Percentiles rank a stretch among this genome's conserved stretches.
Conservation (phyloP, 1,140 invertebrate species). For the Eueides isabella region DNA sequence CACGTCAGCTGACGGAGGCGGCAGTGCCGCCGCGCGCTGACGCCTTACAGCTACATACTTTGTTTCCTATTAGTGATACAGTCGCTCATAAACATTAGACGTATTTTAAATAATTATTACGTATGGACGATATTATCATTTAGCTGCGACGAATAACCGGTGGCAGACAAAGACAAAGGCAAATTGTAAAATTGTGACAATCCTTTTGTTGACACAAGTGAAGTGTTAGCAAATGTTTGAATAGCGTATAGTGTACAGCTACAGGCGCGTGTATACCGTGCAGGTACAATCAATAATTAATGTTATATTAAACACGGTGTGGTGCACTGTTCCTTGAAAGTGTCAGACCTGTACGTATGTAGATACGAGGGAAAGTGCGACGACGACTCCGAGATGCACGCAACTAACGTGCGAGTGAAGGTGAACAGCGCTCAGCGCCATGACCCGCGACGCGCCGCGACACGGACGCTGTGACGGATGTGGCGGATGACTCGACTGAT, state of each 20-base stretch:
- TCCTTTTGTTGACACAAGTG: not conserved
- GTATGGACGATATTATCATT: not conserved
- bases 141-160: not conserved
- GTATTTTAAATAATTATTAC: not conserved
- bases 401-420: not conserved
- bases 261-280: not conserved
- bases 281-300: not conserved
- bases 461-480: too few relatives aligned
- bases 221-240: slow-evolving; percentile 12
- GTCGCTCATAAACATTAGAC: not conserved
- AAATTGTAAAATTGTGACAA: slow-evolving; percentile 1
- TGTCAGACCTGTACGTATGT: slow-evolving; percentile 15
- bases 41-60: not conserved
- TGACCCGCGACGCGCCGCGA: not conserved
- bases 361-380: slow-evolving; percentile 24
- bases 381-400: not conserved
- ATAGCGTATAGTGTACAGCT: not conserved
- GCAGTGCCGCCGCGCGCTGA: not conserved
- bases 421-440: not conserved
- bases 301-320: not conserved
- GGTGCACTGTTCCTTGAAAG: slow-evolving; percentile 10
- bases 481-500: too few relatives aligned
- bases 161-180: not conserved
- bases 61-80: not conserved
- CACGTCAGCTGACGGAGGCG: not conserved